Conservation (phyloP, 2,888 invertebrate species). For the Trachelus tabidus region DNA sequence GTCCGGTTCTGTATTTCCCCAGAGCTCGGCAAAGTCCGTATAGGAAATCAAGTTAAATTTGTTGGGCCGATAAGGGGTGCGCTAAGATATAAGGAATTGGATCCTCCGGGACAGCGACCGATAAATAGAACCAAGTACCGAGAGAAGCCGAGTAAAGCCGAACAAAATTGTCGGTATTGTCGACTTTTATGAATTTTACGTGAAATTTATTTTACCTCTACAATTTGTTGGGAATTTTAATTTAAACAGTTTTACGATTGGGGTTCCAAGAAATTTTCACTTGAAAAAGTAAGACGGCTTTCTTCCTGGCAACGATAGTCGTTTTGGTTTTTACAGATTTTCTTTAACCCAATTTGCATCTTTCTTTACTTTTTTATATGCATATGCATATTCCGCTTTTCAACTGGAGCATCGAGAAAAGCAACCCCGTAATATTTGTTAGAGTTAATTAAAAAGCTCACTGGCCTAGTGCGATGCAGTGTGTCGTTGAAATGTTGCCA, state of each 20-base stretch:
- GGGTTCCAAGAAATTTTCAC: too few relatives aligned
- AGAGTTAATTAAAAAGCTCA: constrained; percentile 42
- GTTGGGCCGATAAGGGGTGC: constrained; percentile 57
- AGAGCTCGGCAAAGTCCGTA: constrained; percentile 56
- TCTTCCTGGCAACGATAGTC: background rate
- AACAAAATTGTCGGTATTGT: too few relatives aligned
- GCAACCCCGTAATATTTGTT: constrained; percentile 28
- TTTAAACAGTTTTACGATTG: too few relatives aligned
- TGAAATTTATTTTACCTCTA: too few relatives aligned
- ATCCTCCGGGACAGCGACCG: background rate
- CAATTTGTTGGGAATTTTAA: too few relatives aligned
- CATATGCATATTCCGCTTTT: background rate
- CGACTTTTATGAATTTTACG: too few relatives aligned
- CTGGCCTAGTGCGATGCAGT: constrained; percentile 8
- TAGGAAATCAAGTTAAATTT: constrained; percentile 63
- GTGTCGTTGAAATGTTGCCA: constrained; percentile 43
- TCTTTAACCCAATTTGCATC: background rate
- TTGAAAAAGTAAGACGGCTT: background rate
- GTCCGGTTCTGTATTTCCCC: constrained; percentile 51
- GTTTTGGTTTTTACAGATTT: background rate
- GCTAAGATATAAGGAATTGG: background rate
- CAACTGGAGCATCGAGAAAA: constrained; percentile 22
- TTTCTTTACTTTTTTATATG: too few relatives aligned
- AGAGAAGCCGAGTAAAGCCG: background rate
- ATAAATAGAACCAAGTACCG: background rate